Evolutionary conservation across 1,140 invertebrate genomes (phyloP).

Genomic region (Ceratina australensis): DNA sequence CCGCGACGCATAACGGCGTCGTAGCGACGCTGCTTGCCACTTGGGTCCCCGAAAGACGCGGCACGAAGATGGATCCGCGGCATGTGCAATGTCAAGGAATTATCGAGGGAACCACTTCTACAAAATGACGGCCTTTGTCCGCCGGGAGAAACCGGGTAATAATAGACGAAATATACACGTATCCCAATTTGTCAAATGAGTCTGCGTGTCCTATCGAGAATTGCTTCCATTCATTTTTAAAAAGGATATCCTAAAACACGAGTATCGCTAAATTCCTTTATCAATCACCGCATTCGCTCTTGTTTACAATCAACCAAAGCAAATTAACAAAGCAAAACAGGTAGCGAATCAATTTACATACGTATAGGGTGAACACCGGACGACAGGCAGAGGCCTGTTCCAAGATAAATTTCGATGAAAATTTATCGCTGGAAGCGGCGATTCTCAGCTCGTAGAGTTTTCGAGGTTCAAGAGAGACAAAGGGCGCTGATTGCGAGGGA

Average conservation of each 20-base stretch:
- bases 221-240: too few relatives aligned
- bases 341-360: conserved; percentile 6
- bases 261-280: neutral
- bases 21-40: conserved; percentile 16
- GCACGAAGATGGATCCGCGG: conserved; percentile 12
- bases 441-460: conserved; percentile 17
- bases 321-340: neutral
- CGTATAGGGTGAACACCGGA: neutral
- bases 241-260: too few relatives aligned
- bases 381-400: neutral
- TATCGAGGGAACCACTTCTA: neutral
- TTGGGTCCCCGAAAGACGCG: neutral
- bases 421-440: conserved; percentile 11
- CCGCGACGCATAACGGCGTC: conserved; percentile 13
- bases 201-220: too few relatives aligned
- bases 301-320: neutral
- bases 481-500: conserved; percentile 35
- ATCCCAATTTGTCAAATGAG: too few relatives aligned
- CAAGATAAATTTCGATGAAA: conserved; percentile 15
- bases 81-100: conserved; percentile 37
- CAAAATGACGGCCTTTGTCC: neutral
- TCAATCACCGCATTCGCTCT: conserved; percentile 2
- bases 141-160: too few relatives aligned
- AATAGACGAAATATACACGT: too few relatives aligned
- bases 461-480: conserved; percentile 36